These are phyloP conservation scores for Bolinopsis microptera DNA, from an alignment of 37 sponge, comb jelly and placozoan genomes.

Conservation along the genomic window DNA sequence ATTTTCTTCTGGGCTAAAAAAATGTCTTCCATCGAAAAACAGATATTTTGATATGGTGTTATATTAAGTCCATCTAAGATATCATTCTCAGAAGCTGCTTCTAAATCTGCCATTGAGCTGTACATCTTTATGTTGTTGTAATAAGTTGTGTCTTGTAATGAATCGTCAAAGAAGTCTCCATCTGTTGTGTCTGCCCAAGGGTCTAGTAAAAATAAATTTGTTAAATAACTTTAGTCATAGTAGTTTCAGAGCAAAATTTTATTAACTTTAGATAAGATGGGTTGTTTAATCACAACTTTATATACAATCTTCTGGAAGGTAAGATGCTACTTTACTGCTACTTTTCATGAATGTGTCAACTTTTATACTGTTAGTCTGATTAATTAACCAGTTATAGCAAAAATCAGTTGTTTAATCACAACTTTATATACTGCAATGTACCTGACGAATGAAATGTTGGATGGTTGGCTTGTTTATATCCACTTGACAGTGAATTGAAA, in stretches of 20 bases:
- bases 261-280: too few relatives aligned
- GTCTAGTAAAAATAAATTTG: slow-evolving; percentile 20
- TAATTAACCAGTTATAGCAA: too few relatives aligned
- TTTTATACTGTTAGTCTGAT: too few relatives aligned
- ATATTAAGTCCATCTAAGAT: background rate
- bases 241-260: too few relatives aligned
- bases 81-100: background rate
- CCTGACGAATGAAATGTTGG: slow-evolving; percentile 37
- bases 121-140: slow-evolving; percentile 11
- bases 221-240: too few relatives aligned
- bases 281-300: too few relatives aligned
- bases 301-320: too few relatives aligned
- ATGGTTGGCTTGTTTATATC: slow-evolving; percentile 2
- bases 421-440: too few relatives aligned
- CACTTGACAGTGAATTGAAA: background rate
- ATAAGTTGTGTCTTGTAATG: slow-evolving; percentile 22
- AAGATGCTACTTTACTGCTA: too few relatives aligned
- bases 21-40: slow-evolving; percentile 61
- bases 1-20: background rate
- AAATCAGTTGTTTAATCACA: too few relatives aligned
- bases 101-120: slow-evolving; percentile 45
- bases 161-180: slow-evolving; percentile 56
- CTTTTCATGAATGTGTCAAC: too few relatives aligned
- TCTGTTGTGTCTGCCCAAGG: slow-evolving; percentile 38
- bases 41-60: background rate